Evolutionary conservation across 1,140 invertebrate species (phyloP), one percentile per base, ranked within the genome.

Genomic region (Drosophila takahashii): DNA sequence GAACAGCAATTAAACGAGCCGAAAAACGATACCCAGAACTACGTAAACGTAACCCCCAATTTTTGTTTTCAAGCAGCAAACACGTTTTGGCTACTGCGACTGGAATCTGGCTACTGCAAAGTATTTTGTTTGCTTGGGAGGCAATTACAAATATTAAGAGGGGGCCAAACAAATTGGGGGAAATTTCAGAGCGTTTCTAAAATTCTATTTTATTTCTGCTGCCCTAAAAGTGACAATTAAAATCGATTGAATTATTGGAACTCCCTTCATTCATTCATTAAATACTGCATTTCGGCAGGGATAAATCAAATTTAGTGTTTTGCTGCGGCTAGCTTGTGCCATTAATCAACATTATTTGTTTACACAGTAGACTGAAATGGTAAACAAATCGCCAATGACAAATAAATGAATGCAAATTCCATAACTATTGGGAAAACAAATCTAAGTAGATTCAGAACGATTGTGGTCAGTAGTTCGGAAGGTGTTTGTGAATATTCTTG

Each of bases 1-100:
- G 13, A 10, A 37, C 37, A 41, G 48, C 70, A 48, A 73, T 73
- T 73, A 62, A 73, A 61, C 45, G 15, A 10, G 39, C 16, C 13
- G 9, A 58, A 27, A 45, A 54, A 56, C 18, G 39, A 27, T 39
- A 57, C 34, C 39, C 18, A 36, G 65, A 50, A 57, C 34, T 36
- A 66, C 32, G 32, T 44, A 37, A 69, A 13, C 22, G 9, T 32
- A 32, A 9, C 27, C n/a, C 27, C 39, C 29, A 62, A 16, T 13
- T 13, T 26, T 26, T 45, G 52, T 41, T 71, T 61, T 54, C 8
- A 27, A 34, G 29, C 15, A 65, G 72, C 34, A 66, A 75, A 76
- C 71, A 76, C 39, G 71, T 75, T 75, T 76, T 66, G 39, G 62
- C 53, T 42, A 58, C 53, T 52, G 36, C 53, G 41, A 44, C 50